A percentile compares a stretch with the other conserved stretches of the same genome.
Conservation (phyloP, 1,140 invertebrate genomes). For the Bombus balteatus region DNA sequence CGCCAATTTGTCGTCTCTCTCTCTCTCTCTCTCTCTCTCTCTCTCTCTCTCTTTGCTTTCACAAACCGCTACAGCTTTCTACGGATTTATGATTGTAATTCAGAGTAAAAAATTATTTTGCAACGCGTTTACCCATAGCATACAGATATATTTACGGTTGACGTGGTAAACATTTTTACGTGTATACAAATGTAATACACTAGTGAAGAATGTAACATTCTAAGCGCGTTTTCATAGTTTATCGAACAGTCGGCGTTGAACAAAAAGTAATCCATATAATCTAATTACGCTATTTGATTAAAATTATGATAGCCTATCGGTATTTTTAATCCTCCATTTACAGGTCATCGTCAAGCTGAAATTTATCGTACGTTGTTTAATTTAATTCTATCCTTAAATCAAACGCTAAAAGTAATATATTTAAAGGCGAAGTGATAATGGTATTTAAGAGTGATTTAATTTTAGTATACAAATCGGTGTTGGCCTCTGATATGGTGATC, state of each 20-base stretch:
- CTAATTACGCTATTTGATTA: background rate
- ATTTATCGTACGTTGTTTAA: background rate
- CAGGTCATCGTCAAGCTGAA: background rate
- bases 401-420: conserved; percentile 5
- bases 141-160: background rate
- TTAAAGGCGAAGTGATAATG: conserved; percentile 26
- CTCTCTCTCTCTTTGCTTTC: background rate
- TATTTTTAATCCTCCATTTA: background rate
- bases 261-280: background rate
- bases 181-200: background rate
- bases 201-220: too few species aligned
- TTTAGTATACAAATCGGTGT: conserved; percentile 19
- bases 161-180: background rate
- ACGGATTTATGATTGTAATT: background rate
- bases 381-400: background rate
- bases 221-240: too few species aligned
- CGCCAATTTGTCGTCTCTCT: background rate
- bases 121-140: background rate
- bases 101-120: background rate
- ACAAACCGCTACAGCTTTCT: too few species aligned
- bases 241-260: too few species aligned
- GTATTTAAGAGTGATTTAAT: conserved; percentile 35
- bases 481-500: background rate
- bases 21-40: background rate
- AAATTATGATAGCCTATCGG: background rate